phyloP scores from a whole-genome alignment of 2,113 vertebrate species.

The Corydoras sp. region DNA sequence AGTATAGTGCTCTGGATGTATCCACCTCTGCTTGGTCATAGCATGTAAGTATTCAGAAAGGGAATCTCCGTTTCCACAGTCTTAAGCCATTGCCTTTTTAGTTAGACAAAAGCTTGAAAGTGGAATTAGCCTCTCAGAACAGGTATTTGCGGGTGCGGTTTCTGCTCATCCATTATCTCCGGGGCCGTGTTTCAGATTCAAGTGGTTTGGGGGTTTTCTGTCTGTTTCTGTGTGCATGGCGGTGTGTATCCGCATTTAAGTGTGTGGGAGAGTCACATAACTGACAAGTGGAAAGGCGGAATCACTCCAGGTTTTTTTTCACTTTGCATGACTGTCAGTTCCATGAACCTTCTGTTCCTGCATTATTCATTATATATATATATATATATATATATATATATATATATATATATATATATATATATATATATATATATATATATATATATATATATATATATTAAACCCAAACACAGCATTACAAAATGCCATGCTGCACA shows the following conservation, averaged over 20 bases:
- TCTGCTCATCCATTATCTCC: slow-evolving; percentile 51
- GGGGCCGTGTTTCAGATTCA: slow-evolving; percentile 43
- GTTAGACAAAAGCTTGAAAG: not conserved
- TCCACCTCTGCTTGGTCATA: slow-evolving; percentile 26
- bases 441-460: too few species aligned
- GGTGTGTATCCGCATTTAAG: slow-evolving; percentile 29
- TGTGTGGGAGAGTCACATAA: slow-evolving; percentile 47
- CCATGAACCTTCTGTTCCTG: not conserved
- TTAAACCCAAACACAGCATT: too few species aligned
- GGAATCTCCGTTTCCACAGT: slow-evolving; percentile 28
- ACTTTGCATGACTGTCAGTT: slow-evolving; percentile 15
- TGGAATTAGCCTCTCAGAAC: not conserved
- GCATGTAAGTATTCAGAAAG: slow-evolving; percentile 27
- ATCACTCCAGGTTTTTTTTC: slow-evolving; percentile 14
- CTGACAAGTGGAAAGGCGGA: slow-evolving; percentile 30
- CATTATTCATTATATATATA: not conserved
- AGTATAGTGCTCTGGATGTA: slow-evolving; percentile 3
- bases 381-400: too few species aligned
- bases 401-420: too few species aligned
- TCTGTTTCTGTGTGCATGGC: slow-evolving; percentile 14
- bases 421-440: too few species aligned
- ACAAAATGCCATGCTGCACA: not conserved
- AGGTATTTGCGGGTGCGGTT: slow-evolving; percentile 27
- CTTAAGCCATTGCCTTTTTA: slow-evolving; percentile 6
- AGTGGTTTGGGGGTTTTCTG: slow-evolving; percentile 22